phyloP scores from a whole-genome alignment of 2,888 invertebrate species.

The Himalopsyche tibetana region DNA sequence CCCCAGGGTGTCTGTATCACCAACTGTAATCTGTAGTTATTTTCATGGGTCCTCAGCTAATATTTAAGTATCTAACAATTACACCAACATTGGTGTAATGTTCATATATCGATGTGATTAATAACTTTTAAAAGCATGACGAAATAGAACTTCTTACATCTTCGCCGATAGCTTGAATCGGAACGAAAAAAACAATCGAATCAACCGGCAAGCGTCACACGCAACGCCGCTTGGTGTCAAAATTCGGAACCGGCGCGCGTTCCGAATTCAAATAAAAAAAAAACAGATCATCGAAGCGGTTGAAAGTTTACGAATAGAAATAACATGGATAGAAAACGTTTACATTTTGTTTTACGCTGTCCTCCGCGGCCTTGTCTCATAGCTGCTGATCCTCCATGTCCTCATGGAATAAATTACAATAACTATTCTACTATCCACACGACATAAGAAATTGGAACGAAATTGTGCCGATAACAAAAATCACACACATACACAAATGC shows the following conservation, averaged over 20 bases:
- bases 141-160: background rate
- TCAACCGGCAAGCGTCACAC: conserved; percentile 11
- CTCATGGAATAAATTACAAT: conserved; percentile 27
- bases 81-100: too few relatives aligned
- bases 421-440: conserved; percentile 2
- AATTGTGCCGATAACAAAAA: conserved; percentile 18
- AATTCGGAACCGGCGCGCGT: conserved; percentile 59
- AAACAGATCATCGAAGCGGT: conserved; percentile 19
- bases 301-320: conserved; percentile 12
- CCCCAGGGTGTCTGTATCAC: too few relatives aligned
- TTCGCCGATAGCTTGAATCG: background rate
- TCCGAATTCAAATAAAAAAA: conserved; percentile 58
- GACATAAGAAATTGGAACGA: conserved; percentile 13
- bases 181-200: conserved; percentile 29
- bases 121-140: background rate
- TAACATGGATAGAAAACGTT: conserved; percentile 64
- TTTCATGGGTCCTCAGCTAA: too few relatives aligned
- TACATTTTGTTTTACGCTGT: conserved; percentile 77
- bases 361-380: conserved; percentile 78
- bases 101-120: too few relatives aligned
- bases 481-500: conserved; percentile 36
- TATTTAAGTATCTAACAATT: too few relatives aligned
- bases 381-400: conserved; percentile 67
- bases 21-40: too few relatives aligned
- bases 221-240: conserved; percentile 26